These are phyloP conservation scores for Phoenicopterus ruber DNA, from an alignment of 2,113 vertebrate genomes.

Conservation along the genomic window DNA sequence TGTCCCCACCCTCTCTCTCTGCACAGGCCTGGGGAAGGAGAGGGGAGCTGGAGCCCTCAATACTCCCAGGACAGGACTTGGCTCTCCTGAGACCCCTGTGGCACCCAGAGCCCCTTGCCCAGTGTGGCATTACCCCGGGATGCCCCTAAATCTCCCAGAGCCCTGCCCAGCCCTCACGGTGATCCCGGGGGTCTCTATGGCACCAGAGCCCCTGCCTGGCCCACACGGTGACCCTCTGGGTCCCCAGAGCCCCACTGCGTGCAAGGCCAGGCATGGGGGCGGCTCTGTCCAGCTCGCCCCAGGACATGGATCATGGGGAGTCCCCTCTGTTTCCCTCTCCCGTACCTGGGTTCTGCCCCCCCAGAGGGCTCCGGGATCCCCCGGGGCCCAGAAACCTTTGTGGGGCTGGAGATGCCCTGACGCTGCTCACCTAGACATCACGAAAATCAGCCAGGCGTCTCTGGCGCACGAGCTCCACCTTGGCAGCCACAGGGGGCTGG, in stretches of 20 bases:
- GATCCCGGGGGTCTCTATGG: not conserved
- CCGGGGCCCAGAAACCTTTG: too few species aligned
- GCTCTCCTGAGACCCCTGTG: not conserved
- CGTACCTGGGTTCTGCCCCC: too few species aligned
- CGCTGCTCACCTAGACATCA: not conserved
- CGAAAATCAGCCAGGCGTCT: not conserved
- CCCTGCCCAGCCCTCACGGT: not conserved
- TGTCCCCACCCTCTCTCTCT: not conserved
- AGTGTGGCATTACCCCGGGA: not conserved
- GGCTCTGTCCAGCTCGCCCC: not conserved
- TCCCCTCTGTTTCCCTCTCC: not conserved
- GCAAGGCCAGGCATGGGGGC: not conserved
- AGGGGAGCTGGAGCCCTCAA: not conserved
- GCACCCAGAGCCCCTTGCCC: not conserved
- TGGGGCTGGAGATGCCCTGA: not conserved
- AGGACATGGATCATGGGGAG: too few species aligned
- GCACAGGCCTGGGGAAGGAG: not conserved
- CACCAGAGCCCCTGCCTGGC: not conserved
- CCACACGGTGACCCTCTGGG: not conserved
- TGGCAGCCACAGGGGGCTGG: not conserved
- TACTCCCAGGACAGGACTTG: not conserved
- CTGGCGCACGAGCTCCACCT: too few species aligned
- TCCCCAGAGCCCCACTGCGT: not conserved
- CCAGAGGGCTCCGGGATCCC: too few species aligned
- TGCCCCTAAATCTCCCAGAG: not conserved